Evolutionary conservation across 2,797 vertebrate species (phyloP).

Genomic region (Phoeniculus purpureus): DNA sequence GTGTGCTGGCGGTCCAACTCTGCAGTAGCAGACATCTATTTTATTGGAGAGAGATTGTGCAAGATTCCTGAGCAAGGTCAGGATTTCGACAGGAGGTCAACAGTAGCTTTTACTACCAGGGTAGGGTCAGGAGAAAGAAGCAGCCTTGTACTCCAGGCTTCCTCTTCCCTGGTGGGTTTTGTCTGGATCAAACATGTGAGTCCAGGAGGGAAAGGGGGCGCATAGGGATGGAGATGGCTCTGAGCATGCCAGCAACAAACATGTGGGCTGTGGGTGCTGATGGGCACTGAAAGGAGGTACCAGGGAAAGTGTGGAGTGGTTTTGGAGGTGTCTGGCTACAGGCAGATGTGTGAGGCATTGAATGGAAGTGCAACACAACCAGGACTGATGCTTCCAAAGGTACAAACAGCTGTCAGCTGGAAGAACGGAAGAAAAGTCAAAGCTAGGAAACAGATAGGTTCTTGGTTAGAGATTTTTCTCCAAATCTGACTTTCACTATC

Average conservation of each 20-base stretch:
- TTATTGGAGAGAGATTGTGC: neutral
- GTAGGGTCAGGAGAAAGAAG: neutral
- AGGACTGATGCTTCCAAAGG: neutral
- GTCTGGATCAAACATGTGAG: fast-evolving
- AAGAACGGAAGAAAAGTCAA: neutral
- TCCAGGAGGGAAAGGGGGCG: neutral
- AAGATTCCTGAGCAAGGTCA: neutral
- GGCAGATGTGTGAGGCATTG: neutral
- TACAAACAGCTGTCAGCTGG: neutral
- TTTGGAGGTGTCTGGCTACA: neutral
- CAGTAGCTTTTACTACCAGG: neutral
- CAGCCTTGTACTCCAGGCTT: neutral
- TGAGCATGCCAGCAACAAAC: neutral
- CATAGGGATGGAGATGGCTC: fast-evolving
- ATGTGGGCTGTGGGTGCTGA: fast-evolving
- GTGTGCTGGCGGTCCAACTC: neutral
- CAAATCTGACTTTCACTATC: neutral
- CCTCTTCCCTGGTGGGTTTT: neutral
- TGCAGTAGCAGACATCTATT: neutral
- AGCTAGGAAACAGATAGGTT: neutral
- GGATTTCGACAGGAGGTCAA: neutral
- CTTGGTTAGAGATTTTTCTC: neutral
- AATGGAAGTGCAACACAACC: neutral
- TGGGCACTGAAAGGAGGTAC: neutral
- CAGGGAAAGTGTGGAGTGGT: neutral